Evolutionary conservation across 1,140 invertebrate genomes (phyloP), one percentile per base, ranked within the genome.

Genomic region (Pseudobourletiella spinata): DNA sequence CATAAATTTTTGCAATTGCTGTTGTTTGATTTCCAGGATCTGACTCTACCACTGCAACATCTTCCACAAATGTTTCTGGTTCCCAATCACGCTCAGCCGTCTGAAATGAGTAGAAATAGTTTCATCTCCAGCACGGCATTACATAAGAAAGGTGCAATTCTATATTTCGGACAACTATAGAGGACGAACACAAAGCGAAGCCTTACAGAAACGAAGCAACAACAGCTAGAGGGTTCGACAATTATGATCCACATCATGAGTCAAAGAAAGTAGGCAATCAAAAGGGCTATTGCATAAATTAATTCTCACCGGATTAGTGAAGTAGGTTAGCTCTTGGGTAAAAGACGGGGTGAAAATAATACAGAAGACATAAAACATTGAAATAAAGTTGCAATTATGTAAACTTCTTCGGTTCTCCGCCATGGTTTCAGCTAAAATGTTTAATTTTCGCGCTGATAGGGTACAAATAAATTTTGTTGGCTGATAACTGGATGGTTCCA

Each of bases 51-150:
- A 8, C 22, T 8, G 28, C 24, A 52, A 52, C 50, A 8, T 52
- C 50, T 52, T 52, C 50, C 8, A 52, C 11, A 8, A 6, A 22
- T 26, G 50, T 52, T 52, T 52, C 50, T n/a, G 46, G 46, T 15
- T 48, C 46, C 6, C 11, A 11, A 48, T 48, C 46, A 6, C 6
- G 16, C 8, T n/a, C 11, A n/a, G 11, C 24, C 46, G 24, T 25
- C 46, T 48, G 46, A 6, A 48, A 48, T n/a, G n/a, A n/a, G n/a
- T n/a, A 48, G 22, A 48, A 20, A 48, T 11, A 48, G 18, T 18
- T 6, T 25, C 6, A 48, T 6, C 11, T 48, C 6, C 11, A 11
- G 11, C 16, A 20, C 22, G 46, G 6, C 11, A 48, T 48, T 11
- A 20, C 6, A 22, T 22, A 25, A n/a, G n/a, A n/a, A n/a, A n/a